Conservation (phyloP, 2,113 vertebrate genomes). For the Oncorhynchus keta region DNA sequence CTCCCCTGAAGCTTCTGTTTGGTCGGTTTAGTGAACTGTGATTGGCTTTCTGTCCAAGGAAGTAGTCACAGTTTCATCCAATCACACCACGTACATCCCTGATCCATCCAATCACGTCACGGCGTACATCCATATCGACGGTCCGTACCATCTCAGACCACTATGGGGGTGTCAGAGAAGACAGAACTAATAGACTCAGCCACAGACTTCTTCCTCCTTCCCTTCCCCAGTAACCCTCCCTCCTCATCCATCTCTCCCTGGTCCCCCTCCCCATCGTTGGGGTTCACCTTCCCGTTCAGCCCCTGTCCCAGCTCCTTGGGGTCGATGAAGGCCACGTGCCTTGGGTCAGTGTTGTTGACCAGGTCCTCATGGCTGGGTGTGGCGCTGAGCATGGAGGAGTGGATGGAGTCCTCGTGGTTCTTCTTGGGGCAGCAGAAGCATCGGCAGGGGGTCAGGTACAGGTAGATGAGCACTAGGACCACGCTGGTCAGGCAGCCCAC, state of each 20-base stretch:
- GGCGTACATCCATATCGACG: constrained; percentile 12
- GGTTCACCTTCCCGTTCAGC: constrained; percentile 90
- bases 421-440: constrained; percentile 87
- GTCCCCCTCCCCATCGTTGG: constrained; percentile 58
- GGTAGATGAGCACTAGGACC: constrained; percentile 93
- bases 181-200: constrained; percentile 94
- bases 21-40: constrained; percentile 19
- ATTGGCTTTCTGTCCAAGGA: constrained; percentile 32
- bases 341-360: constrained; percentile 70
- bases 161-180: constrained; percentile 97
- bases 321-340: constrained; percentile 83
- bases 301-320: constrained; percentile 73
- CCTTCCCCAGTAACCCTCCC: constrained; percentile 71
- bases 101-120: constrained; percentile 30
- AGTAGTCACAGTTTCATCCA: constrained; percentile 47
- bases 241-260: constrained; percentile 67
- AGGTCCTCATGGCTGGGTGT: constrained; percentile 86
- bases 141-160: constrained; percentile 77
- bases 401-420: constrained; percentile 87
- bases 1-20: constrained; percentile 26
- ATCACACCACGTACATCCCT: constrained; percentile 34
- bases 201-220: constrained; percentile 89
- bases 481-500: constrained; percentile 95
- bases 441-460: constrained; percentile 94
- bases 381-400: constrained; percentile 92